Evolutionary conservation across 2,888 invertebrate genomes (phyloP).

Genomic region (Spialia ferax): DNA sequence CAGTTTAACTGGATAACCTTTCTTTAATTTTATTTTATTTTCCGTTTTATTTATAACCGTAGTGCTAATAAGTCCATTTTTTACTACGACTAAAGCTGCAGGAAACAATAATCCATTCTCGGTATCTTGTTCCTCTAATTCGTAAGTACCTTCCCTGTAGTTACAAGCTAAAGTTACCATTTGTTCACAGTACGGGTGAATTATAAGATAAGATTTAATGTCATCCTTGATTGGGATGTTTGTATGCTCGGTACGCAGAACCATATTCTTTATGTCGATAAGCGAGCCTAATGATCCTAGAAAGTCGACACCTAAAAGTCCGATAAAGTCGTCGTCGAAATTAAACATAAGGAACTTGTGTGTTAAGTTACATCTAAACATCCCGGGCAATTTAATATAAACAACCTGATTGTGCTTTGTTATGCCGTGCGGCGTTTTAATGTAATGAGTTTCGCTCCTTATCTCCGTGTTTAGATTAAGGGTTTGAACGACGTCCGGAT

Average conservation of each 20-base stretch:
- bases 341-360: constrained; percentile 52
- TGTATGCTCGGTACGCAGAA: constrained; percentile 39
- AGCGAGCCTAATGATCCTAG: constrained; percentile 41
- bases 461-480: constrained; percentile 31
- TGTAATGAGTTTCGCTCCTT: constrained; percentile 57
- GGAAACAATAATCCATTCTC: constrained; percentile 20
- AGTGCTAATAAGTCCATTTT: constrained; percentile 16
- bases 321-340: constrained; percentile 50
- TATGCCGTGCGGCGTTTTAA: constrained; percentile 64
- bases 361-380: constrained; percentile 46
- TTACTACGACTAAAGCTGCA: constrained; percentile 10
- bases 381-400: constrained; percentile 39
- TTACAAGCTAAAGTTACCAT: constrained; percentile 46
- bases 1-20: constrained; percentile 19
- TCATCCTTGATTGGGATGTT: constrained; percentile 46
- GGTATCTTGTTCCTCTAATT: constrained; percentile 34
- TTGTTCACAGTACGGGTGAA: constrained; percentile 45
- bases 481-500: constrained; percentile 39
- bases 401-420: constrained; percentile 52
- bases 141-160: constrained; percentile 44
- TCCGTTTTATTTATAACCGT: constrained; percentile 45
- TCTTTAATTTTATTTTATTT: constrained; percentile 38
- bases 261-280: constrained; percentile 51
- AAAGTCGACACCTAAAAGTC: constrained; percentile 50
- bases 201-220: constrained; percentile 43